Conservation (phyloP, 1,140 invertebrate genomes). For the Drosophila miranda region DNA sequence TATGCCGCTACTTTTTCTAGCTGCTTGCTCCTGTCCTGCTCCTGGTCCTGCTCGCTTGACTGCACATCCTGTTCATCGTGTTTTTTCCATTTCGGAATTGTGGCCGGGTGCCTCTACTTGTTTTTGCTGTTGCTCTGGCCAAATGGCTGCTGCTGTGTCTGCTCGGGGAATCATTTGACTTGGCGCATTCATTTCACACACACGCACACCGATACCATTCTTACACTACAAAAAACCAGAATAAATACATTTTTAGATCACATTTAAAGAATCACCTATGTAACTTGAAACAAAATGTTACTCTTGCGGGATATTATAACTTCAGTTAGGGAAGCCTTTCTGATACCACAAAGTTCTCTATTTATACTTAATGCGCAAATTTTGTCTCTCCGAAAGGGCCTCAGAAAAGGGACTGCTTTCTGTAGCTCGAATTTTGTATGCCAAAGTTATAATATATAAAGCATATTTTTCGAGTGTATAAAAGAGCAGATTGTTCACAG, state of each 20-base stretch:
- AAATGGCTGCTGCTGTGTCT: slow-evolving; percentile 27
- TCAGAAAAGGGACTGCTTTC: too few species aligned
- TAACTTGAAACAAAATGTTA: too few species aligned
- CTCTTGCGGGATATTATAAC: too few species aligned
- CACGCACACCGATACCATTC: not conserved
- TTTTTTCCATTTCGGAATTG: slow-evolving; percentile 37
- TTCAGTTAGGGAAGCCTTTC: too few species aligned
- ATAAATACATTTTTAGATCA: too few species aligned
- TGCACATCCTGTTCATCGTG: slow-evolving; percentile 61
- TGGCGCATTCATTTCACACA: slow-evolving; percentile 55
- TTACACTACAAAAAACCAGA: too few species aligned
- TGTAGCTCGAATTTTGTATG: too few species aligned
- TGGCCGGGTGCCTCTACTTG: slow-evolving; percentile 32
- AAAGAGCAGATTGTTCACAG: slow-evolving; percentile 16
- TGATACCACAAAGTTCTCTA: too few species aligned
- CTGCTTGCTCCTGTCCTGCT: slow-evolving; percentile 9
- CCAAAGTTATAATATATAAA: not conserved
- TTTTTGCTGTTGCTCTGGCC: slow-evolving; percentile 38
- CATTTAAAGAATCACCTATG: too few species aligned
- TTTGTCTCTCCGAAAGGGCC: too few species aligned
- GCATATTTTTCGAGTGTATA: slow-evolving; percentile 4
- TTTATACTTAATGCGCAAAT: too few species aligned
- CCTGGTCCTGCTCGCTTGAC: slow-evolving; percentile 59
- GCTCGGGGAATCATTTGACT: slow-evolving; percentile 65
- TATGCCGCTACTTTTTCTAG: slow-evolving; percentile 6